Evolutionary conservation across 2,888 invertebrate species (phyloP).

Genomic region (Drosophila kambysellisi): DNA sequence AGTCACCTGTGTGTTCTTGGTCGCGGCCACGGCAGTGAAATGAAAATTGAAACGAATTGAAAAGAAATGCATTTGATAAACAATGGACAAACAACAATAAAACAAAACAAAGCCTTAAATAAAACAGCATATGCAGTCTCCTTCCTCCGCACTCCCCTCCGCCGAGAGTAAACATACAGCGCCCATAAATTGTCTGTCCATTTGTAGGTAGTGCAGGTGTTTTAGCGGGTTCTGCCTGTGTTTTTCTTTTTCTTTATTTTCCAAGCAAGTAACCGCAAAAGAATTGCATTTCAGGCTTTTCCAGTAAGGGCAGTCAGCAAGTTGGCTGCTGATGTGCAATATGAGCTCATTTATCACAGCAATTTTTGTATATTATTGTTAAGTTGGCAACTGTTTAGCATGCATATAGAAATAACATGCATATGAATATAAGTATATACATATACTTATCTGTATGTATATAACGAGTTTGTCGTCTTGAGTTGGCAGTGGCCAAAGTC

Average conservation of each 20-base stretch:
- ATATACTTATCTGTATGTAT: constrained; percentile 10
- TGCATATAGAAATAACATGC: constrained; percentile 3
- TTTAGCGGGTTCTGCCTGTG: constrained; percentile 5
- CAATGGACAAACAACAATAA: constrained; percentile 40
- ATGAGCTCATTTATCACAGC: constrained; percentile 48
- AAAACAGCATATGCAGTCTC: constrained; percentile 21
- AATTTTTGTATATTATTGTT: constrained; percentile 34
- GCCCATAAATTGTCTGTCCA: constrained; percentile 53
- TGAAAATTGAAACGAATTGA: constrained; percentile 46
- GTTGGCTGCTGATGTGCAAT: constrained; percentile 55
- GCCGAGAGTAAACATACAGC: constrained; percentile 41
- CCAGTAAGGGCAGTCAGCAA: constrained; percentile 42
- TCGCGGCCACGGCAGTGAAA: constrained; percentile 75
- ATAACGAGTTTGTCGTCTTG: constrained; percentile 41
- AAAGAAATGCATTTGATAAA: constrained; percentile 63
- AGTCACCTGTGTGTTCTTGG: constrained; percentile 63
- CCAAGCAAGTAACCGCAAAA: constrained; percentile 42
- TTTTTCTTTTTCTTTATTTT: constrained; percentile 33
- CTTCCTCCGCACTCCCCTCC: background rate
- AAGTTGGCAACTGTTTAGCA: constrained; percentile 56
- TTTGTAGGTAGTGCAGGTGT: constrained; percentile 46
- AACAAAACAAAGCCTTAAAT: constrained; percentile 23
- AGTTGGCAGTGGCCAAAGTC: constrained; percentile 69
- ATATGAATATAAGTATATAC: constrained; percentile 18
- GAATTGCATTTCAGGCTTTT: constrained; percentile 11